These are phyloP conservation scores for Phrynocephalus guinanensis DNA, from an alignment of 2,797 vertebrate species.

Conservation along the genomic window DNA sequence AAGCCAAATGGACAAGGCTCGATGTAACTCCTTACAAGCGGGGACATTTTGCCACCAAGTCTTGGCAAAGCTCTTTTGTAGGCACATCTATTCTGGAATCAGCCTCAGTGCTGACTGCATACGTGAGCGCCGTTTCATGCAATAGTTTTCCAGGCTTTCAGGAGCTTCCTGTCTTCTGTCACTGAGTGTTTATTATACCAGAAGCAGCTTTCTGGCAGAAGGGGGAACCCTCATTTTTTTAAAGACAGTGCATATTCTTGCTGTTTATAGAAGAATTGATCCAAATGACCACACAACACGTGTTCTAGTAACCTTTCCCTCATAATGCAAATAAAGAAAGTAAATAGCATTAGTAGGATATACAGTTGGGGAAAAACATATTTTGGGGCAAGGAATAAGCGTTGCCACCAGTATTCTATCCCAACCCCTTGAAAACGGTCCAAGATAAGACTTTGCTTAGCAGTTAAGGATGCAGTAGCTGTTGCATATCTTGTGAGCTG, in stretches of 20 bases:
- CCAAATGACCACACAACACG: background rate
- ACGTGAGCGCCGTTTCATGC: background rate
- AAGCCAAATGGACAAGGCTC: background rate
- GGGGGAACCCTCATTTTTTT: background rate
- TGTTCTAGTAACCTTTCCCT: background rate
- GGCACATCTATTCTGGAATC: background rate
- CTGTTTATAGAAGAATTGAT: background rate
- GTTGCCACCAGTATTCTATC: background rate
- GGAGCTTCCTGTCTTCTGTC: background rate
- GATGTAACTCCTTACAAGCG: background rate
- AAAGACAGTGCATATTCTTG: background rate
- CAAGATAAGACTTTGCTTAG: background rate
- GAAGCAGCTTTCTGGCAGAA: too few relatives aligned
- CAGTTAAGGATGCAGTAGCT: background rate
- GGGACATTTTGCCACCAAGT: background rate
- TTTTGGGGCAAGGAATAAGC: background rate
- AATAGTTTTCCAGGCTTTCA: background rate
- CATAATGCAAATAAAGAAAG: background rate
- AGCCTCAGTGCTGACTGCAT: background rate
- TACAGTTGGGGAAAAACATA: background rate
- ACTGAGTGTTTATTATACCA: too few relatives aligned
- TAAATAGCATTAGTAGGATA: background rate
- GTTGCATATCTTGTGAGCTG: background rate
- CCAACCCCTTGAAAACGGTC: background rate
- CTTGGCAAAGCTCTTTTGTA: background rate